Conservation (phyloP, 1,140 invertebrate species). For the Zeugodacus cucurbitae region DNA sequence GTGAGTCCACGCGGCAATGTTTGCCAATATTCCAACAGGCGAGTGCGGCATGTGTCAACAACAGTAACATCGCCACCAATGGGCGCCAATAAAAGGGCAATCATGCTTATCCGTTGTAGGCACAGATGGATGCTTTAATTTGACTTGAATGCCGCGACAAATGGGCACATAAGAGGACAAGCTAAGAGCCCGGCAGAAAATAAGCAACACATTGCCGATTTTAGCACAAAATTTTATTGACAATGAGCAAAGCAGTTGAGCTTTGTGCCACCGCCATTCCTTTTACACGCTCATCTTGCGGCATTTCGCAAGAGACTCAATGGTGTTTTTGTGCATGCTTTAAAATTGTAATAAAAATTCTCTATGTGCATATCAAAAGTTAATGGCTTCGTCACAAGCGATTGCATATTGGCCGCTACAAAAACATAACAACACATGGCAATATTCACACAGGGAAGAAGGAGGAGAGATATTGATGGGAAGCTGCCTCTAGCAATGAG, state of each 20-base stretch:
- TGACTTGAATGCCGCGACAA: neutral
- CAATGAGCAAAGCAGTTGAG: neutral
- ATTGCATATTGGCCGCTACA: neutral
- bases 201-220: neutral
- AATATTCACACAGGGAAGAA: neutral
- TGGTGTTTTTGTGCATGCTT: neutral
- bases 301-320: neutral
- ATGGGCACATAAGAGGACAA: neutral
- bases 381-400: neutral
- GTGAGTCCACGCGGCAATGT: neutral
- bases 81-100: neutral
- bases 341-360: slow-evolving; percentile 23
- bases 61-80: neutral
- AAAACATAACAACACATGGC: neutral
- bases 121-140: slow-evolving; percentile 10
- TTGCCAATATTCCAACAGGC: neutral
- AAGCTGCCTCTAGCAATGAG: too few species aligned
- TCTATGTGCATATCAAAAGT: neutral
- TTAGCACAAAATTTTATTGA: neutral
- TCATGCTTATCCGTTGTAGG: neutral
- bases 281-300: neutral
- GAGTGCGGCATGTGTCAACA: neutral
- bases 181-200: neutral
- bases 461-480: too few species aligned
- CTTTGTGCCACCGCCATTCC: neutral